Percentiles rank a stretch among this genome's conserved stretches.
Conservation (phyloP, 2,888 invertebrate genomes). For the Microplitis deprimator region DNA sequence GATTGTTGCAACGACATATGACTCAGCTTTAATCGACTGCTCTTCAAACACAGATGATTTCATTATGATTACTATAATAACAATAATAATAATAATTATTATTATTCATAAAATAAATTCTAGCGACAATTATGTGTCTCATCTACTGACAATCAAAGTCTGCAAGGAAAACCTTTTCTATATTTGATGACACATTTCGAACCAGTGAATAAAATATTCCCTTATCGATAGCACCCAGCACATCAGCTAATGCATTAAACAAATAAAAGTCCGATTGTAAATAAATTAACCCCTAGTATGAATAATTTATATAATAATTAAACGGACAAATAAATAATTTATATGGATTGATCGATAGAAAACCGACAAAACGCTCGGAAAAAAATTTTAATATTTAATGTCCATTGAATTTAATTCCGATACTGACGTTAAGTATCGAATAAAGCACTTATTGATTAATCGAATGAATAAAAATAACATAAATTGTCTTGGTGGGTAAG, state of each 20-base stretch:
- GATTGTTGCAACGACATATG: constrained; percentile 28
- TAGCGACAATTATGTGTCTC: neutral
- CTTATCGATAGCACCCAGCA: neutral
- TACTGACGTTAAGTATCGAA: neutral
- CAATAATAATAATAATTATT: neutral
- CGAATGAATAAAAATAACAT: neutral
- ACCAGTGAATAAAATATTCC: neutral
- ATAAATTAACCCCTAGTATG: neutral
- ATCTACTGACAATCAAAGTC: neutral
- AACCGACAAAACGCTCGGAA: too few relatives aligned
- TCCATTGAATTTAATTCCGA: neutral
- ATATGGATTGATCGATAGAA: neutral
- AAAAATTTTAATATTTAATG: too few relatives aligned
- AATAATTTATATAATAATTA: neutral
- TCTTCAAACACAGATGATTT: constrained; percentile 32
- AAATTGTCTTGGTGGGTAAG: neutral
- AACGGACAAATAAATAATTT: neutral
- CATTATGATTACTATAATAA: constrained; percentile 26
- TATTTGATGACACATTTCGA: neutral
- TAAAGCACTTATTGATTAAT: neutral
- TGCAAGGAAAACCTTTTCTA: neutral
- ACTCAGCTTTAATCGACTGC: constrained; percentile 23
- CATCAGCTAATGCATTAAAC: neutral
- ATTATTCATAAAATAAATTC: neutral
- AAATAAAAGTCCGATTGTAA: neutral